Evolutionary conservation across 2,888 invertebrate genomes (phyloP).

Genomic region (Nebria salina): DNA sequence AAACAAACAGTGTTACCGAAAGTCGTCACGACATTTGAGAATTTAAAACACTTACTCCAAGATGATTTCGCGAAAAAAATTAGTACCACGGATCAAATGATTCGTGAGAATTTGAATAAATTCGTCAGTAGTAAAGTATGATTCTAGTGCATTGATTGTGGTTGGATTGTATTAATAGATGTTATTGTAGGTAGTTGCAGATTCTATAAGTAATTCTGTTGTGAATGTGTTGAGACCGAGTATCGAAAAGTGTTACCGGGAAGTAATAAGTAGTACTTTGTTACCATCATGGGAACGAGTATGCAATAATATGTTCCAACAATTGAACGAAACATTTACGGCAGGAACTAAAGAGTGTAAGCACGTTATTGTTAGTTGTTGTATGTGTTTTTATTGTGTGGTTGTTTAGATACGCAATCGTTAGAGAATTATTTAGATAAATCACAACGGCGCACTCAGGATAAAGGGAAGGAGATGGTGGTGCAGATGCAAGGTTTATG

Average conservation of each 20-base stretch:
- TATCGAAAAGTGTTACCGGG: constrained; percentile 80
- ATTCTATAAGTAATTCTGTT: constrained; percentile 76
- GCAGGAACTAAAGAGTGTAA: constrained; percentile 91
- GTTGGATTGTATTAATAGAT: neutral
- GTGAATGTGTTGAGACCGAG: constrained; percentile 76
- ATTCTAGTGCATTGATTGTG: constrained; percentile 8
- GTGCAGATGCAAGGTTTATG: constrained; percentile 61
- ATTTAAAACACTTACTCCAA: constrained; percentile 78
- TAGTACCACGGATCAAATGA: constrained; percentile 75
- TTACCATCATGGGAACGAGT: constrained; percentile 89
- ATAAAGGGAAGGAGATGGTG: constrained; percentile 61
- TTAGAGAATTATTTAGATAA: constrained; percentile 62
- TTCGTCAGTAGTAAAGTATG: constrained; percentile 81
- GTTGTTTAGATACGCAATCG: constrained; percentile 58
- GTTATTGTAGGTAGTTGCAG: constrained; percentile 73
- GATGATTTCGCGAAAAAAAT: constrained; percentile 78
- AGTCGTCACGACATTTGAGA: constrained; percentile 76
- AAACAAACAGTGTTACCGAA: constrained; percentile 66
- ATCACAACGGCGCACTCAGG: constrained; percentile 59
- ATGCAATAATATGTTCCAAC: constrained; percentile 86
- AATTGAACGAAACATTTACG: constrained; percentile 88
- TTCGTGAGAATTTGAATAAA: constrained; percentile 83
- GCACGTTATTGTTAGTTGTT: constrained; percentile 53
- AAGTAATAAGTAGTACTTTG: constrained; percentile 78
- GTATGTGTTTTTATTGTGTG: neutral